A percentile compares a stretch with the other conserved stretches of the same genome.
These are phyloP conservation scores for Synodontis membranacea DNA, from an alignment of 2,113 vertebrate species.

Conservation along the genomic window DNA sequence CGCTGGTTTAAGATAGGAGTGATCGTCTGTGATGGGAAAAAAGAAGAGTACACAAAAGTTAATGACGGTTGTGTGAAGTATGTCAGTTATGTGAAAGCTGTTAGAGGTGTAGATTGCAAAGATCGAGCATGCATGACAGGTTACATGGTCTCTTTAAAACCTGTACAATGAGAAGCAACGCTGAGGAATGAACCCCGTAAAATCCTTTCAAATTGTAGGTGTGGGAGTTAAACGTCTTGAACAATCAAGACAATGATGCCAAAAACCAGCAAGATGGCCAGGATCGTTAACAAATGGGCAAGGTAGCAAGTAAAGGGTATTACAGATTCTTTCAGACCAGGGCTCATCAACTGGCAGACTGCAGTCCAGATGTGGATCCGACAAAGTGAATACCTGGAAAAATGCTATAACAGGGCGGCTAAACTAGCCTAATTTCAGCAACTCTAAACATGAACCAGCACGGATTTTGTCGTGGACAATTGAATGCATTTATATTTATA, in stretches of 20 bases:
- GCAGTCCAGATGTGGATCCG: neutral
- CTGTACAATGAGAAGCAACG: constrained; percentile 24
- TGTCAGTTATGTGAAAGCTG: constrained; percentile 2
- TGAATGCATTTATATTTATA: too few species aligned
- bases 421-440: neutral
- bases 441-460: neutral
- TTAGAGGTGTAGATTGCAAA: constrained; percentile 1
- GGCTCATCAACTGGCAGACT: neutral
- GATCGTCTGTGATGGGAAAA: constrained; percentile 60
- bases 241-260: constrained; percentile 4
- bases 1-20: constrained; percentile 71
- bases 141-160: constrained; percentile 50
- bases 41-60: constrained; percentile 52
- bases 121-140: neutral
- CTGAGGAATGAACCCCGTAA: neutral
- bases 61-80: constrained; percentile 29
- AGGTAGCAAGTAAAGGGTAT: neutral
- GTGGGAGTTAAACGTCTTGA: constrained; percentile 6
- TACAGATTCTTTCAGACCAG: neutral
- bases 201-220: neutral
- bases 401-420: neutral
- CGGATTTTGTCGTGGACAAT: neutral
- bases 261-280: constrained; percentile 13
- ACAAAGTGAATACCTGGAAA: neutral
- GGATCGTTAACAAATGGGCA: neutral